Percentiles rank a stretch among this genome's conserved stretches.
Evolutionary conservation across 2,888 invertebrate genomes (phyloP).

Genomic region (Bombylius major): DNA sequence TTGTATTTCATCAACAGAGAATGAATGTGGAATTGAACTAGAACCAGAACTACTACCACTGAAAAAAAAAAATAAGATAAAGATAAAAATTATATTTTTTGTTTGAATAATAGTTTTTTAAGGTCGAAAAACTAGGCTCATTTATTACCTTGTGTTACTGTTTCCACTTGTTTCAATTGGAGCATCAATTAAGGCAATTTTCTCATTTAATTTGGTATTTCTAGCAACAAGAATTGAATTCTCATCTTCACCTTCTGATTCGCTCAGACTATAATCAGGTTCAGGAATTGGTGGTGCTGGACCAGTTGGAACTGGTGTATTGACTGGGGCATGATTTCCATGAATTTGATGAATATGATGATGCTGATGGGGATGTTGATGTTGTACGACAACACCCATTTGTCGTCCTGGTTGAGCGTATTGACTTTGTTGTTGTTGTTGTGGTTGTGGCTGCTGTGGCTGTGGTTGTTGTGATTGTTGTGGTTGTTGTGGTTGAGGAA

Average conservation of each 20-base stretch:
- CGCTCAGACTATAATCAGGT: constrained; percentile 82
- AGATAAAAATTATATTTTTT: neutral
- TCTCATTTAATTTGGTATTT: constrained; percentile 42
- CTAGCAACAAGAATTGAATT: constrained; percentile 36
- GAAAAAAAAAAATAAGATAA: constrained; percentile 3
- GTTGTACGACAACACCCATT: constrained; percentile 5
- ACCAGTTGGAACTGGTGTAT: constrained; percentile 17
- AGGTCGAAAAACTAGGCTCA: neutral
- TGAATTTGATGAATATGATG: constrained; percentile 15
- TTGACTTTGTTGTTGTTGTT: constrained; percentile 23
- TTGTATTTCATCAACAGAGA: constrained; percentile 81
- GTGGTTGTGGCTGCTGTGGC: constrained; percentile 5
- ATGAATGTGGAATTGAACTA: constrained; percentile 68
- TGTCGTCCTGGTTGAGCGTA: constrained; percentile 32
- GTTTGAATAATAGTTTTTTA: neutral
- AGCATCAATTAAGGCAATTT: constrained; percentile 37
- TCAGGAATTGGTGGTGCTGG: constrained; percentile 73
- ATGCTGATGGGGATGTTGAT: constrained; percentile 26
- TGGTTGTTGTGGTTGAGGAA: constrained; percentile 8
- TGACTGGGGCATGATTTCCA: constrained; percentile 14
- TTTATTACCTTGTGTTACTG: constrained; percentile 58
- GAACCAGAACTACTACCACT: constrained; percentile 64
- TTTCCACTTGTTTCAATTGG: constrained; percentile 59
- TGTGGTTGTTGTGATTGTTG: constrained; percentile 8
- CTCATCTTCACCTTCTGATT: constrained; percentile 65